Evolutionary conservation across 2,888 invertebrate species (phyloP).

Genomic region (Eupithecia tripunctaria): DNA sequence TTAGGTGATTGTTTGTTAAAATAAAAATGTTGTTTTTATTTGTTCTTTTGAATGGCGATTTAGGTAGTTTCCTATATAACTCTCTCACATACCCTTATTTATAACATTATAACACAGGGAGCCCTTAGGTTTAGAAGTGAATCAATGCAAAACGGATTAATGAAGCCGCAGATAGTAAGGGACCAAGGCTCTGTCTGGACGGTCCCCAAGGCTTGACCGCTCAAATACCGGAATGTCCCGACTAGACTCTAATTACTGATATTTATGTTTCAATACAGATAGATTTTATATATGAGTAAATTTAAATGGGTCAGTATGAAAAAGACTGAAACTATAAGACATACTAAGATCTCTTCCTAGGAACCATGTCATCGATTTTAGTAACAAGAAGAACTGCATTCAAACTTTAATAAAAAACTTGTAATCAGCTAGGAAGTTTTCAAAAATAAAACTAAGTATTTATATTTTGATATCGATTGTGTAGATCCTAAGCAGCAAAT

Average conservation of each 20-base stretch:
- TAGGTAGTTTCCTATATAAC: not conserved
- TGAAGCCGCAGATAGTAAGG: conserved; percentile 44
- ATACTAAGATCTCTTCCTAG: no score
- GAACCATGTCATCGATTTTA: no score
- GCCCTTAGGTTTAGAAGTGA: conserved; percentile 23
- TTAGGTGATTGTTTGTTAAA: not conserved
- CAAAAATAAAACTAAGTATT: no score
- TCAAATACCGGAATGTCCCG: conserved; percentile 47
- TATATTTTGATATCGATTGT: no score
- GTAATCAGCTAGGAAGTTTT: no score
- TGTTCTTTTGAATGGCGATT: not conserved
- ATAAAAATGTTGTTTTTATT: not conserved
- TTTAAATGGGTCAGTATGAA: no score
- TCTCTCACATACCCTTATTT: not conserved
- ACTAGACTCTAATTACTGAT: conserved; percentile 17
- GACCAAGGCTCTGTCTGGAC: conserved; percentile 46
- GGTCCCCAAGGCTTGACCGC: conserved; percentile 49
- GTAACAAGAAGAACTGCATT: no score
- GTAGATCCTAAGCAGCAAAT: no score
- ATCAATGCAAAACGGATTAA: conserved; percentile 54
- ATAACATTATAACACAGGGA: not conserved
- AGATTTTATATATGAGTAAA: no score
- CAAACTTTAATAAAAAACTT: no score
- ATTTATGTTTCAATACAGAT: not conserved
- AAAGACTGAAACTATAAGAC: no score